Evolutionary conservation across 92 coral and sea anemone species (phyloP), one percentile per base, ranked within the genome.

Genomic region (Palythoa grandiflora): DNA sequence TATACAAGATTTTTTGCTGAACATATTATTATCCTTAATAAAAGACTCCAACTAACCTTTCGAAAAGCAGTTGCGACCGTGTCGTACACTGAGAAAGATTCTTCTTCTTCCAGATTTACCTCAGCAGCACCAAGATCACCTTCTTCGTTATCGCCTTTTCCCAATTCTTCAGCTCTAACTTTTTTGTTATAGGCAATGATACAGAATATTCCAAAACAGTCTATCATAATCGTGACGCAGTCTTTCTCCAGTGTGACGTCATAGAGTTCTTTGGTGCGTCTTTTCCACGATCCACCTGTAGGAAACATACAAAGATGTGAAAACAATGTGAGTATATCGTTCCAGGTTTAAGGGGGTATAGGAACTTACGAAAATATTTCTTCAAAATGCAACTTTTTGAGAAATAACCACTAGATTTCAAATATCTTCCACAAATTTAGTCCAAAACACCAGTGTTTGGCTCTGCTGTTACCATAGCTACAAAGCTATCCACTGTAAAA

Each of bases 171-270:
- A 40, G 75, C 21, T 65, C 75, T 40, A n/a, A 44, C 44, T 53
- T 81, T 81, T 19, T 65, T 81, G 71, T 80, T 80, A 61, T 60
- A 80, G n/a, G 86, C 86, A 19, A 81, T 66, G 21, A 66, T n/a
- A 47, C 86, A 81, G 57, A 81, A 81, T 28, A 81, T 66, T 50
- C 86, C 86, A 38, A 81, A 81, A 81, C 75, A 60, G 61, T 81
- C 86, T 11, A 65, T 66, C 74, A 65, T 68, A 15, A 81, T 81
- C 44, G 36, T 65, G 2, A 16, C 86, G 6, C 75, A 28, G 71
- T 81, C 86, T n/a, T 40, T 81, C 37, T 81, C 86, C 59, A 81
- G 50, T 35, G 48, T 81, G 39, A 81, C 86, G 38, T 68, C 75
- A 66, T 81, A 65, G 14, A 81, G 61, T 35, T 81, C 86, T 38